phyloP scores from a whole-genome alignment of 1,140 invertebrate species.

The Ylistrum balloti region DNA sequence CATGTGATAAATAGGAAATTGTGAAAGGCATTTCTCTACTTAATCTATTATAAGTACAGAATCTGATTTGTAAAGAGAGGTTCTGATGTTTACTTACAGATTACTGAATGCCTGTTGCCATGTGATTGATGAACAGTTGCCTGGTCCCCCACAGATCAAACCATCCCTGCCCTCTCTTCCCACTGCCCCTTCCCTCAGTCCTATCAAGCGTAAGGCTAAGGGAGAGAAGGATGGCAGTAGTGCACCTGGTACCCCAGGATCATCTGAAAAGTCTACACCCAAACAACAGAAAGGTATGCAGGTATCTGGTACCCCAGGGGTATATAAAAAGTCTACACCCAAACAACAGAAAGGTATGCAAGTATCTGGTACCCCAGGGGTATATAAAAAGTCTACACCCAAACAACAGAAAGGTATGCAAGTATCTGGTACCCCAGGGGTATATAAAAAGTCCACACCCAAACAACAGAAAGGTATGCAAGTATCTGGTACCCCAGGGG shows the following conservation, averaged over 20 bases:
- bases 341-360: conserved; percentile 77
- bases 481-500: neutral
- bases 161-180: conserved; percentile 82
- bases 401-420: conserved; percentile 77
- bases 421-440: conserved; percentile 64
- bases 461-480: conserved; percentile 77
- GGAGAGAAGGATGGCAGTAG: conserved; percentile 71
- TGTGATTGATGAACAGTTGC: conserved; percentile 88
- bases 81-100: conserved; percentile 74
- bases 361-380: conserved; percentile 64
- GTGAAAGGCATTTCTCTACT: too few species aligned
- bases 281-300: conserved; percentile 77
- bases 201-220: conserved; percentile 83
- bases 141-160: conserved; percentile 84
- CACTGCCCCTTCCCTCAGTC: conserved; percentile 82
- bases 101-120: conserved; percentile 90
- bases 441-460: conserved; percentile 63
- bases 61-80: neutral
- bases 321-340: conserved; percentile 63
- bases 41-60: too few species aligned
- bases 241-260: conserved; percentile 64
- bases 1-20: too few species aligned
- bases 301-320: conserved; percentile 64
- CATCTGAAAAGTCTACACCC: conserved; percentile 63
- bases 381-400: conserved; percentile 63